Conservation (phyloP, 2,888 invertebrate species). For the Phragmatobia fuliginosa region DNA sequence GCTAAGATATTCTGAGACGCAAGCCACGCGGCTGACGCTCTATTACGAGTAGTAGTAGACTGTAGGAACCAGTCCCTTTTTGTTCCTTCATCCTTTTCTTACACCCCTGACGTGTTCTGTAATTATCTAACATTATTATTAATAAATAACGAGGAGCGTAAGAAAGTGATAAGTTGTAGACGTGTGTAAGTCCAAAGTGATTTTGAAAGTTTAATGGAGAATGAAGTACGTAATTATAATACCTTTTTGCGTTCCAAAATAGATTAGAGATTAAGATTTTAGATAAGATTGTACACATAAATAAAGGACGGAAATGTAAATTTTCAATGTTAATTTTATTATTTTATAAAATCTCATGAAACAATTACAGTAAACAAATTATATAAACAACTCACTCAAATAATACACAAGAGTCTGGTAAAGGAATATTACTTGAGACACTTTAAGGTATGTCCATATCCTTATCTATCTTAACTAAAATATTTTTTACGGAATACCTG, state of each 20-base stretch:
- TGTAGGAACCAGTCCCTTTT: conserved; percentile 67
- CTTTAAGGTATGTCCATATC: too few species aligned
- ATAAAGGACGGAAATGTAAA: too few species aligned
- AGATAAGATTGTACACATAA: not conserved
- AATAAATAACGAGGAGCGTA: conserved; percentile 35
- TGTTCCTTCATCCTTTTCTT: conserved; percentile 58
- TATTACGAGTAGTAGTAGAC: too few species aligned
- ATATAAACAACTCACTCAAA: too few species aligned
- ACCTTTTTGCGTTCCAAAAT: not conserved
- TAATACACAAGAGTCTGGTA: too few species aligned
- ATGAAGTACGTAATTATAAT: not conserved
- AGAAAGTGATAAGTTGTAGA: conserved; percentile 35
- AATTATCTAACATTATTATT: conserved; percentile 46
- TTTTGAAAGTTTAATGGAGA: conserved; percentile 31
- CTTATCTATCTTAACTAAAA: too few species aligned
- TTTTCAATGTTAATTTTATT: not conserved
- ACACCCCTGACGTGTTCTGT: conserved; percentile 58
- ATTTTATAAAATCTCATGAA: not conserved
- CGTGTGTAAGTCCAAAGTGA: conserved; percentile 21
- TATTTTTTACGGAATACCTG: too few species aligned
- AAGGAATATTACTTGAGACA: too few species aligned
- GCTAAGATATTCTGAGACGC: conserved; percentile 79
- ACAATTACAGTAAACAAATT: not conserved
- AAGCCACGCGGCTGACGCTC: conserved; percentile 70
- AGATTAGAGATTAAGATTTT: not conserved